A percentile compares a stretch with the other conserved stretches of the same genome.
phyloP scores from a whole-genome alignment of 2,888 invertebrate genomes.

The Oligia strigilis region DNA sequence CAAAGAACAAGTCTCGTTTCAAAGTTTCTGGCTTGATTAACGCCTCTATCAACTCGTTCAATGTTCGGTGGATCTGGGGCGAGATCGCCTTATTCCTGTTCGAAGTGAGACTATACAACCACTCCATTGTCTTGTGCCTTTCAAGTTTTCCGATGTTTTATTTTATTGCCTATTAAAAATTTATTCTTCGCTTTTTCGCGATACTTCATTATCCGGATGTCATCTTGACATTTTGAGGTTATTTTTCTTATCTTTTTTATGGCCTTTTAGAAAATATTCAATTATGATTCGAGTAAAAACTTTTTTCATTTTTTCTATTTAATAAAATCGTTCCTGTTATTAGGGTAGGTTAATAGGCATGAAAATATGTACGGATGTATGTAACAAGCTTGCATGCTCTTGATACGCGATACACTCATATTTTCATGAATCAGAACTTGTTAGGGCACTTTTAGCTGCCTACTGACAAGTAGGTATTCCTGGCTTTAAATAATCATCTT shows the following conservation, averaged over 20 bases:
- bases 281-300: constrained; percentile 16
- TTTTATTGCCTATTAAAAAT: constrained; percentile 48
- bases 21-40: constrained; percentile 77
- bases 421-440: not conserved
- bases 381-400: not conserved
- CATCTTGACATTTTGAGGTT: constrained; percentile 38
- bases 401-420: not conserved
- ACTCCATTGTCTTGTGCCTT: constrained; percentile 66
- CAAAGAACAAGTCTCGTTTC: constrained; percentile 75
- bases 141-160: constrained; percentile 41
- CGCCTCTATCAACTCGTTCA: constrained; percentile 72
- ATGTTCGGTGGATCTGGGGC: constrained; percentile 70
- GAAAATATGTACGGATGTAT: too few relatives aligned
- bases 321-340: not conserved
- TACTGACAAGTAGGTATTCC: not conserved
- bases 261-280: constrained; percentile 1
- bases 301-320: not conserved
- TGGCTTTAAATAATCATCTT: not conserved
- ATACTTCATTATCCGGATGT: constrained; percentile 23
- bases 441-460: too few relatives aligned
- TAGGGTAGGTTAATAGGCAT: not conserved
- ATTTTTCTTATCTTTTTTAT: constrained; percentile 8
- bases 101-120: constrained; percentile 59
- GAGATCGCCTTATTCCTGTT: constrained; percentile 67
- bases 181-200: constrained; percentile 23